These are phyloP conservation scores for Macrotus californicus DNA, from an alignment of 2,113 vertebrate genomes.

Conservation along the genomic window DNA sequence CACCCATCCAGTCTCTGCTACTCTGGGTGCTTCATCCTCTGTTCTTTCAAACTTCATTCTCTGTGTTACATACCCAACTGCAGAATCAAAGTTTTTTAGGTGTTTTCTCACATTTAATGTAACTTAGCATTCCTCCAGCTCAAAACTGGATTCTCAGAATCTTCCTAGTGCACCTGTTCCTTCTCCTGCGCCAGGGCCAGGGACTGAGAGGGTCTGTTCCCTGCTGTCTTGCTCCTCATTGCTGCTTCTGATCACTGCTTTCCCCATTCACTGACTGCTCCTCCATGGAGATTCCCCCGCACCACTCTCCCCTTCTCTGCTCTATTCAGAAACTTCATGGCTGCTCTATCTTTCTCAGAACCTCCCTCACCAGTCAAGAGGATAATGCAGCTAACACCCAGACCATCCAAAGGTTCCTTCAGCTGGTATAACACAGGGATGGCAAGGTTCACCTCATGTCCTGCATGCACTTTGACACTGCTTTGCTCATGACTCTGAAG, in stretches of 20 bases:
- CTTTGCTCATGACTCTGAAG: background rate
- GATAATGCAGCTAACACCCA: background rate
- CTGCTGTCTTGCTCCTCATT: background rate
- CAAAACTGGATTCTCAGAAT: background rate
- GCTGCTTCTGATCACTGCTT: background rate
- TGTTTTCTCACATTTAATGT: background rate
- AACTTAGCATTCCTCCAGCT: background rate
- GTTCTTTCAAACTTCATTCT: background rate
- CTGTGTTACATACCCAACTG: background rate
- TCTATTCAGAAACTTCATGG: background rate
- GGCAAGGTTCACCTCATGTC: rapidly evolving
- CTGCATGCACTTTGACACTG: rapidly evolving
- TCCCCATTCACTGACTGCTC: rapidly evolving
- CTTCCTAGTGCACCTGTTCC: background rate
- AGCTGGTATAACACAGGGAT: background rate
- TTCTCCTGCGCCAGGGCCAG: background rate
- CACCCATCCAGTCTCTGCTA: background rate
- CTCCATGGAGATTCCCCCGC: background rate
- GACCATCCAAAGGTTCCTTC: background rate
- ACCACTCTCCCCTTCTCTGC: background rate
- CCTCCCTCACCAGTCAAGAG: background rate
- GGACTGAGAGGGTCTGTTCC: background rate
- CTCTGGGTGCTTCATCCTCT: background rate
- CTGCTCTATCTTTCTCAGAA: background rate
- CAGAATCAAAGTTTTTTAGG: background rate